Evolutionary conservation across 2,797 vertebrate species (phyloP).

Genomic region (Smutsia gigantea): DNA sequence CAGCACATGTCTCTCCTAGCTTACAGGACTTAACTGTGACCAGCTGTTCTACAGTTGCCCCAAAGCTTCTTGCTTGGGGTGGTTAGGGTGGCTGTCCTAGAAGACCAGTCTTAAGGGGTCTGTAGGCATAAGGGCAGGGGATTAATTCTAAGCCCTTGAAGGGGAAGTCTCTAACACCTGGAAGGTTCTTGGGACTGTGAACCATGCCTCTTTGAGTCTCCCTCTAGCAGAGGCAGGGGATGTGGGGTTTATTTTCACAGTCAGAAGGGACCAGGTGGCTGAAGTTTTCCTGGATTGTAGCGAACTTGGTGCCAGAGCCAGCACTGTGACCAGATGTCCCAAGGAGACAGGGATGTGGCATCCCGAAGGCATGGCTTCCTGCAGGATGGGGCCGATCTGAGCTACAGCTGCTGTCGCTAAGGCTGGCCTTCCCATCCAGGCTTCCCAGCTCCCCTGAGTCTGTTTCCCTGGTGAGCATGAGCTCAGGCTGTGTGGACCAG

Average conservation of each 20-base stretch:
- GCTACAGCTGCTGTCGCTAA: not conserved
- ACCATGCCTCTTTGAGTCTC: not conserved
- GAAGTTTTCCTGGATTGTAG: not conserved
- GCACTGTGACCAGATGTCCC: not conserved
- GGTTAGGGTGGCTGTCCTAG: not conserved
- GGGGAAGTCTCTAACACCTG: not conserved
- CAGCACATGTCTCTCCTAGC: not conserved
- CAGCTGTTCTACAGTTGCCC: not conserved
- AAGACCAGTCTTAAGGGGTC: not conserved
- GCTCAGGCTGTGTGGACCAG: not conserved
- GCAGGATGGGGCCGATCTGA: not conserved
- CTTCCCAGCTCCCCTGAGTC: not conserved
- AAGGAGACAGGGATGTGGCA: not conserved
- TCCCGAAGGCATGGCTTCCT: too few relatives aligned
- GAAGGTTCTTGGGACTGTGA: not conserved
- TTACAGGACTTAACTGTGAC: not conserved
- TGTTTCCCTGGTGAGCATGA: fast-evolving
- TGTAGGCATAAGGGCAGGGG: not conserved
- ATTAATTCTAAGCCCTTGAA: not conserved
- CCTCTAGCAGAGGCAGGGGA: not conserved
- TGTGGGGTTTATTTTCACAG: not conserved
- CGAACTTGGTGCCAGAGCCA: not conserved
- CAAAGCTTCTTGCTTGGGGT: not conserved
- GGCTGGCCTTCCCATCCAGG: not conserved
- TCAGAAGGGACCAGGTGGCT: not conserved